Percentiles rank a stretch among this genome's conserved stretches.
phyloP scores from a whole-genome alignment of 2,888 invertebrate genomes.

The Saturnia pavonia region DNA sequence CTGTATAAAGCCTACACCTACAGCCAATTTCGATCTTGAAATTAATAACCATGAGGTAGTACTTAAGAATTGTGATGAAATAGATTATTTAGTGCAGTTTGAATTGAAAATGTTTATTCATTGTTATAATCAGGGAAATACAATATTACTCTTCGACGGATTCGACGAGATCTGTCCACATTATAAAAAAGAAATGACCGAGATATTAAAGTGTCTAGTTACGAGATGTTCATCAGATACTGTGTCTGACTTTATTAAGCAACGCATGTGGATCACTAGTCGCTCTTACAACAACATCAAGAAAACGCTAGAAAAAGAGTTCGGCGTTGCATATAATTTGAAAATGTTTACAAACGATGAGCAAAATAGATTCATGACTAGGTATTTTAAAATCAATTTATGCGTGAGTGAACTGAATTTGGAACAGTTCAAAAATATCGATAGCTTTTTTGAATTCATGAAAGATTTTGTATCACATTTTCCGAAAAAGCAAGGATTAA shows the following conservation, averaged over 20 bases:
- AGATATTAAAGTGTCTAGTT: conserved; percentile 13
- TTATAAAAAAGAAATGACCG: conserved; percentile 15
- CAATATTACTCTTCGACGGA: conserved; percentile 20
- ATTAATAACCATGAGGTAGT: conserved; percentile 4
- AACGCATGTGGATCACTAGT: conserved; percentile 13
- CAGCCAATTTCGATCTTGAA: conserved; percentile 13
- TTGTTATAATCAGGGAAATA: conserved; percentile 15
- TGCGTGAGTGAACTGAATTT: neutral
- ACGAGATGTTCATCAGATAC: neutral
- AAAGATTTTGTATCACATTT: neutral
- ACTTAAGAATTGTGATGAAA: neutral
- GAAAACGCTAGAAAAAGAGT: conserved; percentile 3
- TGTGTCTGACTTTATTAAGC: neutral
- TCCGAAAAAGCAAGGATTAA: neutral
- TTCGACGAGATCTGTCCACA: conserved; percentile 19
- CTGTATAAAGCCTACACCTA: neutral
- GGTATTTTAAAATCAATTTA: neutral
- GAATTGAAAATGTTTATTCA: conserved; percentile 16
- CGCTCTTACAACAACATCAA: conserved; percentile 14
- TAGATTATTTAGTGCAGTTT: neutral
- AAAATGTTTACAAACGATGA: neutral
- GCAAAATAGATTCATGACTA: neutral
- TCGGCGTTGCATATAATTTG: neutral
- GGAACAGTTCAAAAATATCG: conserved; percentile 9
- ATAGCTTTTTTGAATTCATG: conserved; percentile 15